These are phyloP conservation scores for Atherinomorus stipes DNA, from an alignment of 2,113 vertebrate species.

Conservation along the genomic window DNA sequence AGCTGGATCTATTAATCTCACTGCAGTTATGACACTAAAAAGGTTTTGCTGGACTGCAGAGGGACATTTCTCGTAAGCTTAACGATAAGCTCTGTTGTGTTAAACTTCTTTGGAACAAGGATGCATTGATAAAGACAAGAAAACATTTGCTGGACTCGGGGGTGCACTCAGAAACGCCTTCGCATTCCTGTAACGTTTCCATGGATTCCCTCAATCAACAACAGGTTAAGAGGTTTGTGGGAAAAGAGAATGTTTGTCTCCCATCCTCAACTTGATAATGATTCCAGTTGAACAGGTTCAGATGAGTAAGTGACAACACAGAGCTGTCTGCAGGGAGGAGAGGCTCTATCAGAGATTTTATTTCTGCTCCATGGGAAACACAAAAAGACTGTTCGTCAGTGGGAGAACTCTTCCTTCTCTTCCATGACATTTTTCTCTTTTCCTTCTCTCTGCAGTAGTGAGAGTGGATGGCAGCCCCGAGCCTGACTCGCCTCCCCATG, in stretches of 20 bases:
- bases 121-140: constrained; percentile 70
- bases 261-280: constrained; percentile 72
- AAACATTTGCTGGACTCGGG: constrained; percentile 56
- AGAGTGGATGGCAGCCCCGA: constrained; percentile 78
- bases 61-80: constrained; percentile 24
- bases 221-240: constrained; percentile 83
- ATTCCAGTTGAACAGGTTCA: constrained; percentile 61
- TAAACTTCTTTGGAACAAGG: constrained; percentile 53
- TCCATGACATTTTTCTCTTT: constrained; percentile 34
- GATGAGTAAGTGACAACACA: constrained; percentile 49
- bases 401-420: background rate
- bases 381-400: background rate
- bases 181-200: constrained; percentile 78
- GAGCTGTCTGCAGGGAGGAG: constrained; percentile 62
- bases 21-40: background rate
- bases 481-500: constrained; percentile 71
- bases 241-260: constrained; percentile 76
- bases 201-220: constrained; percentile 77
- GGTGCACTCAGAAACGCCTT: constrained; percentile 65
- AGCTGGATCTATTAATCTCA: background rate
- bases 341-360: background rate
- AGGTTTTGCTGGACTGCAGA: constrained; percentile 6
- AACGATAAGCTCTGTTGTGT: constrained; percentile 53
- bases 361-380: background rate
- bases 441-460: constrained; percentile 74